Evolutionary conservation across 2,888 invertebrate species (phyloP).

Genomic region (Amiota mariae): DNA sequence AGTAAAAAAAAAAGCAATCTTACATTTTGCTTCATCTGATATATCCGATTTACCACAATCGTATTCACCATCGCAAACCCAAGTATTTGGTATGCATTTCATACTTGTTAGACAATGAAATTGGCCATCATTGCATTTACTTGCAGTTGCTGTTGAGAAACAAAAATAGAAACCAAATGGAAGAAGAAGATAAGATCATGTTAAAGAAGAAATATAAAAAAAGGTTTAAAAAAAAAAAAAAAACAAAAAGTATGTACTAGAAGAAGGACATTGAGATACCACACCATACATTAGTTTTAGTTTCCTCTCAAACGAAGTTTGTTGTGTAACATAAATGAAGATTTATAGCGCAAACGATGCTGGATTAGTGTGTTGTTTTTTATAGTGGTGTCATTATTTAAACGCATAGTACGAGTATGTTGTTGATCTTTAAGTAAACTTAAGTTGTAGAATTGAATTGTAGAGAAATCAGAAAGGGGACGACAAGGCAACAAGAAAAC

Average conservation of each 20-base stretch:
- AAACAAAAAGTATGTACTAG: not conserved
- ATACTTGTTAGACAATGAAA: constrained; percentile 83
- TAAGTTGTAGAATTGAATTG: not conserved
- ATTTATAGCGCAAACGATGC: constrained; percentile 49
- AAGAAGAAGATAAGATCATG: not conserved
- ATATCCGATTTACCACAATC: constrained; percentile 87
- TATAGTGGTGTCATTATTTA: constrained; percentile 14
- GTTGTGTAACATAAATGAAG: constrained; percentile 63
- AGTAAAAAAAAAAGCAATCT: constrained; percentile 68
- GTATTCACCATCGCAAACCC: constrained; percentile 85
- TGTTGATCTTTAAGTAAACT: not conserved
- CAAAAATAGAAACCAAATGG: constrained; percentile 16
- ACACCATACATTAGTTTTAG: not conserved
- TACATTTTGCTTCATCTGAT: constrained; percentile 85
- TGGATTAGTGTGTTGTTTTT: not conserved
- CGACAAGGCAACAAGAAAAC: not conserved
- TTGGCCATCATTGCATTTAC: constrained; percentile 79
- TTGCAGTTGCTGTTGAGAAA: constrained; percentile 73
- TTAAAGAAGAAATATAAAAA: not conserved
- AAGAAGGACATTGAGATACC: not conserved
- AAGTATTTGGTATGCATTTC: constrained; percentile 83
- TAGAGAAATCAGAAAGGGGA: not conserved
- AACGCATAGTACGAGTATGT: not conserved
- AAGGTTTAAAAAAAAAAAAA: not conserved
- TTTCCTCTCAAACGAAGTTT: constrained; percentile 47